Base-by-base conservation (phyloP, 1,140 invertebrate genomes). In the Homarus americanus region DNA sequence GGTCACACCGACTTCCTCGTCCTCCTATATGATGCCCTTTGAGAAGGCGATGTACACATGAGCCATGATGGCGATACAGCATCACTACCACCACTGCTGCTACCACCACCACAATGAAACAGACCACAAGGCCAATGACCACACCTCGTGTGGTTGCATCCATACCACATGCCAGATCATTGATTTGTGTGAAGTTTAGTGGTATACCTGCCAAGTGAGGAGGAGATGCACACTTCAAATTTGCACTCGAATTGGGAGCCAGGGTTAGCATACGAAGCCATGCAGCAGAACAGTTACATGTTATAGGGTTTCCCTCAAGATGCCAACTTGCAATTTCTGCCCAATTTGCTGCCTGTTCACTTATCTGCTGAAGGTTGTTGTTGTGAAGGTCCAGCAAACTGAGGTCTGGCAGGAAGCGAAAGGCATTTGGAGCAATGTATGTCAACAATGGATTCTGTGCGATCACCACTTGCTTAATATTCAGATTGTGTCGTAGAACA, bases 231-330 rank as follows among this genome's bases (percentile, higher is more conserved):
- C 92, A 92, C 32, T 66, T 82, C 58, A 92, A 12, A 66, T 53
- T 86, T 24, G 79, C 44, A 85, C 89, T 92, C 28, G 66, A 73
- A 73, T 92, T 92, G 10, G 82, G 72, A 38, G 82, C 73, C 32
- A 87, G 7, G 17, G 88, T 82, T 44, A 89, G 88, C 34, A 49
- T 41, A 17, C 90, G 85, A 10, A 92, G 86, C 92, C 92, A 92
- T n/a, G 90, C 92, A 24, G 83, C 78, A 34, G 92, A 92, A 32
- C 92, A 92, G 75, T 92, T 92, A 40, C 92, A 92, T 7, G 86
- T 85, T 28, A 92, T 79, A 17, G 92, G 92, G 36, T 92, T 92
- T 34, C 91, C 92, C 12, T 91, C 89, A 10, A 92, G 79, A 41
- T 63, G 63, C 92, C 92, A 92, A 38, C 73, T 66, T n/a, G 83